Conservation (phyloP, 2,797 vertebrate species). For the Anguilla megastoma region DNA sequence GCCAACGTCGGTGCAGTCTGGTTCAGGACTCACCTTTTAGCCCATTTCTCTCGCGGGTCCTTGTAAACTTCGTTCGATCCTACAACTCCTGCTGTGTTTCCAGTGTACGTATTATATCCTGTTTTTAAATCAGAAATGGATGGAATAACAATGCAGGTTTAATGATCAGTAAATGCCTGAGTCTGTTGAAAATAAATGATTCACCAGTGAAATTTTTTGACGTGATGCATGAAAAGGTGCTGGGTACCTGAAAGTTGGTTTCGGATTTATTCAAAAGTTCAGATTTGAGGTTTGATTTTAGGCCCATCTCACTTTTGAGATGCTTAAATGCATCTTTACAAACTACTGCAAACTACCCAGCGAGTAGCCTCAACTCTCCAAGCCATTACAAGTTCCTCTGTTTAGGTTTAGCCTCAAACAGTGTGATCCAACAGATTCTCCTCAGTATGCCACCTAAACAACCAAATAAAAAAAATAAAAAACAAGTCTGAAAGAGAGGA, state of each 20-base stretch:
- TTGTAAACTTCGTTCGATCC: slow-evolving; percentile 82
- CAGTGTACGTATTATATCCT: slow-evolving; percentile 90
- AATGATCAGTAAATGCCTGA: background rate
- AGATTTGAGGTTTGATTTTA: slow-evolving; percentile 2
- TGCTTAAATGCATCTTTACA: background rate
- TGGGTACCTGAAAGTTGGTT: slow-evolving; percentile 36
- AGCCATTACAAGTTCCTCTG: background rate
- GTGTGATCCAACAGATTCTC: background rate
- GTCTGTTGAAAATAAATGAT: background rate
- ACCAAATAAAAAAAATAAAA: background rate
- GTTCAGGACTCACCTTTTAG: slow-evolving; percentile 79
- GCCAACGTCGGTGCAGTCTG: background rate
- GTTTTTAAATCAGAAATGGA: slow-evolving; percentile 60
- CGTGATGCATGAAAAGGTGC: slow-evolving; percentile 41
- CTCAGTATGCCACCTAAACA: background rate
- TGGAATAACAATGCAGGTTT: slow-evolving; percentile 49
- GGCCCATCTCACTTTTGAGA: background rate
- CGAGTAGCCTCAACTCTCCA: background rate
- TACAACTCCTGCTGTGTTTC: slow-evolving; percentile 82
- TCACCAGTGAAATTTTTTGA: background rate
- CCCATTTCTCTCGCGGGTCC: slow-evolving; percentile 84
- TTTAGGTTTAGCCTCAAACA: background rate
- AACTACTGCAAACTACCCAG: background rate
- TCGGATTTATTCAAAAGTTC: background rate
- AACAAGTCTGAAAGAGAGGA: background rate